Base-by-base conservation (phyloP, 2,888 invertebrate genomes). In the Tetragonisca angustula region DNA sequence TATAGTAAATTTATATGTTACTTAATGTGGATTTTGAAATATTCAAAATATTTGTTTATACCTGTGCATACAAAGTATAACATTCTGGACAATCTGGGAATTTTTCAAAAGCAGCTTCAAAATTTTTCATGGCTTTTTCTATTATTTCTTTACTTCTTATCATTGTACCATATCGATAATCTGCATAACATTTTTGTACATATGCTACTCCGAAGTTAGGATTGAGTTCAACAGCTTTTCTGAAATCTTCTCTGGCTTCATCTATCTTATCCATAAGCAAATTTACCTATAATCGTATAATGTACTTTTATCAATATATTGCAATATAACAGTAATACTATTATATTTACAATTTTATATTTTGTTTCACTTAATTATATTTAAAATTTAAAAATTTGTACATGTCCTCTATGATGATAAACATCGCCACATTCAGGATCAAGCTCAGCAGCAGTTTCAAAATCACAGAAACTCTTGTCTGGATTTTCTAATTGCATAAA, bases 121-220 rank as follows among this genome's bases (percentile, higher is more conserved):
- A 98, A 86, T 96, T 96, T 84, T 95, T 95, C 93, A 97, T 95
- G 1, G 97, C 97, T 90, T 96, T 95, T 90, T 96, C 95, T 73
- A 97, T 93, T 68, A 96, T 95, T 86, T 95, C 95, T 81, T 96
- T 95, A 93, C 97, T 96, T 91, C 96, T 96, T 69, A 95, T 95
- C 70, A 95, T 92, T 83, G 96, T 95, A 50, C 97, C 96, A 92
- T 96, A 95, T 90, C 97, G 96, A 93, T 98, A 98, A 93, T 98
- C 97, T 56, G 97, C 97, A 94, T 98, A 99, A 92, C 98, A 97
- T 94, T 98, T 98, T 94, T 99, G 99, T 75, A 98, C 98, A 89
- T 96, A 97, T 4, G 98, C 98, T 92, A 98, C 97, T 4, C 98
- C 97, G 94, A 98, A 98, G 86, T 97, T 95, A 3, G 98, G 98